These are phyloP conservation scores for Actinostola sp. DNA, from an alignment of 92 coral and sea anemone genomes.

Conservation along the genomic window DNA sequence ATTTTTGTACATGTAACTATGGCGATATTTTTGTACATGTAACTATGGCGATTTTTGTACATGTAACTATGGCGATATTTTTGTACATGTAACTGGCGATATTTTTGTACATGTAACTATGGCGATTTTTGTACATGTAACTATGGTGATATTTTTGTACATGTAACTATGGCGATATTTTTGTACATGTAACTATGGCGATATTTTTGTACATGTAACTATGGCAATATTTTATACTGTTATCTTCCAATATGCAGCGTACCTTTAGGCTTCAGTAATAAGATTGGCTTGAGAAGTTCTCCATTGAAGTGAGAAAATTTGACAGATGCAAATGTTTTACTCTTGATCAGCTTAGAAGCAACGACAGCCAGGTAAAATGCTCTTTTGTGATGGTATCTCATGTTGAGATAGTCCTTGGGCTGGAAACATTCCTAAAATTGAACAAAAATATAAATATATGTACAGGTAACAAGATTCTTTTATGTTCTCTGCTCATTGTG, in stretches of 20 bases:
- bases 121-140: too few species aligned
- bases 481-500: not conserved
- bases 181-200: not conserved
- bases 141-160: too few species aligned
- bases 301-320: conserved; percentile 77
- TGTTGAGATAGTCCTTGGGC: conserved; percentile 83
- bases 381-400: conserved; percentile 89
- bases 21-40: too few species aligned
- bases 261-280: conserved; percentile 92
- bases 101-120: too few species aligned
- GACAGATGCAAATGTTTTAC: conserved; percentile 74
- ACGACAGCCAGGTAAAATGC: conserved; percentile 76
- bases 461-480: not conserved
- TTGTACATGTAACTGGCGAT: too few species aligned
- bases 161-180: too few species aligned
- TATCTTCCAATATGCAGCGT: not conserved
- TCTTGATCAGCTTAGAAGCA: conserved; percentile 68
- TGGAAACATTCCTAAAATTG: conserved; percentile 79
- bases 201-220: not conserved
- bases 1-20: too few species aligned
- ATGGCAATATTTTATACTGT: too few species aligned
- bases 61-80: too few species aligned
- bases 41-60: too few species aligned
- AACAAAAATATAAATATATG: not conserved
- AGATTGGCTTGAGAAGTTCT: conserved; percentile 80